Evolutionary conservation across 2,797 vertebrate genomes (phyloP), one percentile per base, ranked within the genome.

Genomic region (Chelidonichthys spinosus): DNA sequence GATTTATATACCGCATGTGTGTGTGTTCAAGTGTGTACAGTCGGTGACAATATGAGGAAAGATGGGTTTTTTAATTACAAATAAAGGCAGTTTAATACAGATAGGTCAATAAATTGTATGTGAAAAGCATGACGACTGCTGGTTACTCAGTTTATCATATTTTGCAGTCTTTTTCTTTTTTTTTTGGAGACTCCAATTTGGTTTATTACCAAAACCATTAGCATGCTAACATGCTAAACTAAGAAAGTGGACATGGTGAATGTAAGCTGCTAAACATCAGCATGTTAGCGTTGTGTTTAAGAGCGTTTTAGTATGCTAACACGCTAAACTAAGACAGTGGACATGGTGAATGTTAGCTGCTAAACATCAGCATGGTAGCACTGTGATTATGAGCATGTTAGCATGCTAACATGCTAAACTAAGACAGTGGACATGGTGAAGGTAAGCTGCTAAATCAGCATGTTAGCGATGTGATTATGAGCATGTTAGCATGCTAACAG

Each of bases 1-100:
- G 63, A 90, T 87, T 78, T 75, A 85, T 88, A 66, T 73, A 11
- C 43, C 54, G 42, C 55, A 52, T 56, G 43, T 36, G n/a, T 36
- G n/a, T 67, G 71, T 66, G 11, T 82, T 82, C 60, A 60, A 75
- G 49, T 64, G 65, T 83, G 79, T 49, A 43, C 46, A 60, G 69
- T 73, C 32, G 13, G 25, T 54, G n/a, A 59, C 47, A 54, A 53
- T 66, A 6, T 46, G 9, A 5, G 18, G 13, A 39, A 60, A 71
- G 81, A 50, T 14, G 10, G 7, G 17, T 71, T 69, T 61, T 79
- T 60, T 54, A 74, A 79, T 72, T 67, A 18, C 5, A 55, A 71
- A 63, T 79, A 74, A 61, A 37, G 15, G 50, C n/a, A 25, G 42
- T 40, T 32, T 46, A 53, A 54, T 65, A 60, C 35, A 64, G 42